A percentile compares a stretch with the other conserved stretches of the same genome.
These are phyloP conservation scores for Formica exsecta DNA, from an alignment of 1,140 invertebrate species.

Conservation along the genomic window DNA sequence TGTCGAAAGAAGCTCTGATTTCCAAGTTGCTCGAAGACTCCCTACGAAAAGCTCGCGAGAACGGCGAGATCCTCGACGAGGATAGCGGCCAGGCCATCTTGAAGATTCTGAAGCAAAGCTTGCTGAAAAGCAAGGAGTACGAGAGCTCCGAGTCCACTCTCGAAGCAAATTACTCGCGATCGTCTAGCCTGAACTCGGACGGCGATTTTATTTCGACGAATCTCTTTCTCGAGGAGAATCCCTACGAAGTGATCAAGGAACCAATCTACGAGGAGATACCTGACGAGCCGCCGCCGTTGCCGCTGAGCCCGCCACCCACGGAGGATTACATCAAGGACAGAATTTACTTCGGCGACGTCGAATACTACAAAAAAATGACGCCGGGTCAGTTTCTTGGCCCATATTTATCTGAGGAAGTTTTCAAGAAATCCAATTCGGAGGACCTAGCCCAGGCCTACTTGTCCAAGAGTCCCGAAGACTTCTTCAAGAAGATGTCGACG, in stretches of 20 bases:
- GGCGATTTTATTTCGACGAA: slow-evolving; percentile 80
- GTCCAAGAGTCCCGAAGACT: slow-evolving; percentile 79
- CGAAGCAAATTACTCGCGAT: slow-evolving; percentile 81
- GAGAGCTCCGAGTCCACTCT: slow-evolving; percentile 80
- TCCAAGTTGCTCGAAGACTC: slow-evolving; percentile 85
- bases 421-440: slow-evolving; percentile 87
- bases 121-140: slow-evolving; percentile 82
- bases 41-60: slow-evolving; percentile 82
- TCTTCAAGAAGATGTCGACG: slow-evolving; percentile 79
- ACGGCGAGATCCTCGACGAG: slow-evolving; percentile 83
- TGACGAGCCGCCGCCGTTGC: slow-evolving; percentile 92
- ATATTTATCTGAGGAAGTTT: slow-evolving; percentile 92
- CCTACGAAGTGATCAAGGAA: slow-evolving; percentile 93
- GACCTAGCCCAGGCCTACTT: slow-evolving; percentile 78
- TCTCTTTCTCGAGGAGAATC: slow-evolving; percentile 88
- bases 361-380: slow-evolving; percentile 82
- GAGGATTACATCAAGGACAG: slow-evolving; percentile 83
- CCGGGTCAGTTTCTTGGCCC: slow-evolving; percentile 94
- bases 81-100: slow-evolving; percentile 84
- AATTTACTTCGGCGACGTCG: slow-evolving; percentile 87
- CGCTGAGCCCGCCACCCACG: slow-evolving; percentile 90
- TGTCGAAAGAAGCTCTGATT: slow-evolving; percentile 82
- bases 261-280: slow-evolving; percentile 96
- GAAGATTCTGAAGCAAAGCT: slow-evolving; percentile 83
- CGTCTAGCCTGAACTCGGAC: slow-evolving; percentile 84